Conservation (phyloP, 2,113 vertebrate genomes). For the Symphodus melops region DNA sequence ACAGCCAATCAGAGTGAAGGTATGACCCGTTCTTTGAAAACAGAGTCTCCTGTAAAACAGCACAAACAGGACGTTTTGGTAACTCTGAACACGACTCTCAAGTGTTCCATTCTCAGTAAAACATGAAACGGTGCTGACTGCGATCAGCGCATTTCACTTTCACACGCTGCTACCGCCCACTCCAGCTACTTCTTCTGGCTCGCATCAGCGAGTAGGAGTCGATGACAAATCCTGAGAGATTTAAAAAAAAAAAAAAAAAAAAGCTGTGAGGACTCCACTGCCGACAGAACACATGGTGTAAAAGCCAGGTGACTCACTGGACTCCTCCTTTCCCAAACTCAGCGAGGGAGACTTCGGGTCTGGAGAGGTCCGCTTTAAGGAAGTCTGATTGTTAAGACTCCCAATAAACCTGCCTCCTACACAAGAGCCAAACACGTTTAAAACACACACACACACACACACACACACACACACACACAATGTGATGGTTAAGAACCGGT, state of each 20-base stretch:
- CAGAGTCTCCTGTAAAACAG: neutral
- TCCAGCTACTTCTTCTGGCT: slow-evolving; percentile 11
- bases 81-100: slow-evolving; percentile 38
- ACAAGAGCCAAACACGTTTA: too few relatives aligned
- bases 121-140: neutral
- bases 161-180: slow-evolving; percentile 4
- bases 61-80: slow-evolving; percentile 14
- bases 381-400: neutral
- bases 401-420: too few relatives aligned
- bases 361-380: slow-evolving; percentile 36
- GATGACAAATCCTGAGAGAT: slow-evolving; percentile 33
- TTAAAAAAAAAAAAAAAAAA: slow-evolving; percentile 49
- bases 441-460: too few relatives aligned
- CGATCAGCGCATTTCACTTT: slow-evolving; percentile 25
- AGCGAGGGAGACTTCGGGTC: slow-evolving; percentile 44
- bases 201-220: slow-evolving; percentile 14
- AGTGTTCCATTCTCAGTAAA: slow-evolving; percentile 17
- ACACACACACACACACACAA: too few relatives aligned
- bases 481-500: too few relatives aligned
- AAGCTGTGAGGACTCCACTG: slow-evolving; percentile 51
- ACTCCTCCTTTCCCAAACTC: slow-evolving; percentile 49
- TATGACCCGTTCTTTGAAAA: slow-evolving; percentile 3
- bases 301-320: slow-evolving; percentile 32
- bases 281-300: slow-evolving; percentile 39
- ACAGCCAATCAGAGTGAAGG: slow-evolving; percentile 2